phyloP scores from a whole-genome alignment of 1,140 invertebrate species.

The Caenorhabditis tropicalis region DNA sequence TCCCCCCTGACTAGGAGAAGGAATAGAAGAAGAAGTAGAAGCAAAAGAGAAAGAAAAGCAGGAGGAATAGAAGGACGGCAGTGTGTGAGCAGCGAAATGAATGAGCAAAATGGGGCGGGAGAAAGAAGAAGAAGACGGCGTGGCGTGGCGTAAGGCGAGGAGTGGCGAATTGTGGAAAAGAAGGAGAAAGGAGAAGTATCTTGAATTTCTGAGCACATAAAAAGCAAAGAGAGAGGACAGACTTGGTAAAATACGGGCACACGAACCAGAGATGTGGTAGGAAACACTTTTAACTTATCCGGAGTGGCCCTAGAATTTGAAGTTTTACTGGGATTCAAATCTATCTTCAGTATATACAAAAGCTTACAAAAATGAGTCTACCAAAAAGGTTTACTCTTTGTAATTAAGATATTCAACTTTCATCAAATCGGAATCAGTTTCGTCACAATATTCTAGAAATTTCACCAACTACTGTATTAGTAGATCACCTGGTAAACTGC shows the following conservation, averaged over 20 bases:
- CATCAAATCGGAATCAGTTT: no score
- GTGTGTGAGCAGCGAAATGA: conserved; percentile 40
- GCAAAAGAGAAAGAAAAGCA: conserved; percentile 27
- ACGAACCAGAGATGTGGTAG: background rate
- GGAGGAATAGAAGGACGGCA: conserved; percentile 27
- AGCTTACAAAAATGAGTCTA: no score
- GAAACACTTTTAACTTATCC: background rate
- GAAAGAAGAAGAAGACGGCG: conserved; percentile 21
- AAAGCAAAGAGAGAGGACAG: conserved; percentile 5
- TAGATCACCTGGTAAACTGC: no score
- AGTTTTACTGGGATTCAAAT: no score
- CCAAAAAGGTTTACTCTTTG: no score
- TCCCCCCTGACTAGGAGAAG: background rate
- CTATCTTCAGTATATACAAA: no score
- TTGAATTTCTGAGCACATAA: conserved; percentile 36
- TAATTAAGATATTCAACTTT: no score
- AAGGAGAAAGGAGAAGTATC: conserved; percentile 29
- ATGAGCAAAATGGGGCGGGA: conserved; percentile 37
- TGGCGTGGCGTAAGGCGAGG: conserved; percentile 12
- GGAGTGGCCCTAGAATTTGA: background rate
- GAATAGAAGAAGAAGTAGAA: conserved; percentile 10
- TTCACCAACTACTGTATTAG: no score
- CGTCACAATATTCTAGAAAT: no score
- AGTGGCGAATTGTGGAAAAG: conserved; percentile 35
- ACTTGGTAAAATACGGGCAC: background rate